phyloP scores from a whole-genome alignment of 2,113 vertebrate species.

The Actenoides lindsayi region DNA sequence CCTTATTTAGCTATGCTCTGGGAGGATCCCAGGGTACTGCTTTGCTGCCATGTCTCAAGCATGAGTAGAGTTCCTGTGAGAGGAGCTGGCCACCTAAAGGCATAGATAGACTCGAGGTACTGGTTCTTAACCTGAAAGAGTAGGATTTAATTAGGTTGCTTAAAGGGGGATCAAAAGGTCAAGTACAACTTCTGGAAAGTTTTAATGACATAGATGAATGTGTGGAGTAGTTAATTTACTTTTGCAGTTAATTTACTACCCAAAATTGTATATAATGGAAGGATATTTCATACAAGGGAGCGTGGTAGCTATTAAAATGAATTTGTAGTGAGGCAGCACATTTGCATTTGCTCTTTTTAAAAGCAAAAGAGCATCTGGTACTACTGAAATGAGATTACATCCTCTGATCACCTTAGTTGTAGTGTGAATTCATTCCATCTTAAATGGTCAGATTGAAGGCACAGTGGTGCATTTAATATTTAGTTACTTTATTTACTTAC shows the following conservation, averaged over 20 bases:
- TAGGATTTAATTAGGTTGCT: neutral
- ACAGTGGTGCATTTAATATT: neutral
- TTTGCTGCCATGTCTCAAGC: neutral
- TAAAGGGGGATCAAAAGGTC: neutral
- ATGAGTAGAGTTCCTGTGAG: neutral
- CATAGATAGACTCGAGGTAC: neutral
- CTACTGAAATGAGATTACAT: neutral
- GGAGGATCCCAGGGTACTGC: neutral
- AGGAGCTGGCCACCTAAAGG: neutral
- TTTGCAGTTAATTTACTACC: neutral
- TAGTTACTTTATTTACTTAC: neutral
- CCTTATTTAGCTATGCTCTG: neutral
- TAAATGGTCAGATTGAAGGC: neutral
- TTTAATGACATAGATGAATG: neutral
- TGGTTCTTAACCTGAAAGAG: neutral
- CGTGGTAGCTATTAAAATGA: neutral
- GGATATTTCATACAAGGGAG: neutral
- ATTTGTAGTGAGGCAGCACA: neutral
- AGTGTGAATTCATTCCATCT: neutral
- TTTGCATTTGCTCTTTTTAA: neutral
- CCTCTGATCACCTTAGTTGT: neutral
- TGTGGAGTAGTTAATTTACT: neutral
- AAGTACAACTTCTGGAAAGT: neutral
- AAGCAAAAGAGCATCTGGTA: neutral
- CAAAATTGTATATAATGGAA: neutral